A percentile compares a stretch with the other conserved stretches of the same genome.
Conservation (phyloP, 2,113 vertebrate genomes). For the Brachyhypopomus occidentalis region DNA sequence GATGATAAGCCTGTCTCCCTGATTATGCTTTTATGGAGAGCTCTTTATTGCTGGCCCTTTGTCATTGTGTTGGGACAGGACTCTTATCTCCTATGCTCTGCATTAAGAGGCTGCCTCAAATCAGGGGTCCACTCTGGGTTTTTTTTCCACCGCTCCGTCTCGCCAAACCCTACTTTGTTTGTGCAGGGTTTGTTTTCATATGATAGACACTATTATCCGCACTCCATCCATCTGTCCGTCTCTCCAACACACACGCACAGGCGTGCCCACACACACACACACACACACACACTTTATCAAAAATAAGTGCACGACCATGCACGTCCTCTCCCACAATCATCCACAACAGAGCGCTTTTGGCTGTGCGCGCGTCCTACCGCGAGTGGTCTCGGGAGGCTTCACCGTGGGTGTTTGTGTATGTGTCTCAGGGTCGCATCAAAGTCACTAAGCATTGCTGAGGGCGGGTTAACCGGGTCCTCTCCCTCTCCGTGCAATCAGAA, state of each 20-base stretch:
- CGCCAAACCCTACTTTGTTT: too few species aligned
- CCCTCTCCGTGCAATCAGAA: background rate
- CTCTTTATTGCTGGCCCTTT: slow-evolving; percentile 12
- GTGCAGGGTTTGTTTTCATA: too few species aligned
- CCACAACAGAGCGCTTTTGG: background rate
- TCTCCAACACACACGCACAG: too few species aligned
- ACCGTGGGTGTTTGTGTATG: background rate
- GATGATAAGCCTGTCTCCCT: slow-evolving; percentile 14
- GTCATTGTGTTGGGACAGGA: background rate
- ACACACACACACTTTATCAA: too few species aligned
- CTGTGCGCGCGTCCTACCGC: background rate
- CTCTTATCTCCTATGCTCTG: background rate
- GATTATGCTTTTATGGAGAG: slow-evolving; percentile 20
- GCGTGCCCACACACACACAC: too few species aligned
- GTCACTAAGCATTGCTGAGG: slow-evolving; percentile 3
- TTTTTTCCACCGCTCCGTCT: background rate
- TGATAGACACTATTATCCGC: too few species aligned
- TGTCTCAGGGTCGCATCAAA: slow-evolving; percentile 14
- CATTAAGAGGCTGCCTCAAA: background rate
- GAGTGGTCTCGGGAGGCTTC: too few species aligned
- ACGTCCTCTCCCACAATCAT: too few species aligned
- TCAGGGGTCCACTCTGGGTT: background rate
- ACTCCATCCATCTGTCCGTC: too few species aligned
- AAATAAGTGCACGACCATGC: too few species aligned
- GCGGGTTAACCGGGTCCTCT: background rate